A percentile compares a stretch with the other conserved stretches of the same genome.
These are phyloP conservation scores for Monomorium pharaonis DNA, from an alignment of 1,140 invertebrate species.

Conservation along the genomic window DNA sequence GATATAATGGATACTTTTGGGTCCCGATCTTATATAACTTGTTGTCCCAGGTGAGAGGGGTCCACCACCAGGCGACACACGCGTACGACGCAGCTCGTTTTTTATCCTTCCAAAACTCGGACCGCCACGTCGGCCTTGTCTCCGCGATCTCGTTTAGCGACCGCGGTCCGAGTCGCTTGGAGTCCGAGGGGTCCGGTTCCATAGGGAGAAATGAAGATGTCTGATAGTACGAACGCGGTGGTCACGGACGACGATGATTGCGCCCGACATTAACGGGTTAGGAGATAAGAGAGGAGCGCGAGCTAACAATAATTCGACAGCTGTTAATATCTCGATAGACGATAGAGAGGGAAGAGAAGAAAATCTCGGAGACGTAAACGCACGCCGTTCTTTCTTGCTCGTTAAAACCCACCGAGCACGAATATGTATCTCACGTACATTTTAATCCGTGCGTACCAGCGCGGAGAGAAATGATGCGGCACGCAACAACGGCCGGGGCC, in stretches of 20 bases:
- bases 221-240: neutral
- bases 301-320: neutral
- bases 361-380: neutral
- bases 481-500: constrained; percentile 14
- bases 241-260: neutral
- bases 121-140: constrained; percentile 22
- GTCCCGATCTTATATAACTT: constrained; percentile 69
- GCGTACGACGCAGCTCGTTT: constrained; percentile 58
- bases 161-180: neutral
- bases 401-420: neutral
- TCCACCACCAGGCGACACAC: constrained; percentile 50
- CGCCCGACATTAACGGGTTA: neutral
- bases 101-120: constrained; percentile 61
- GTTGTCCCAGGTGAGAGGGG: constrained; percentile 69
- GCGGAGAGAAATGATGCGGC: constrained; percentile 1
- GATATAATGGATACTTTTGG: constrained; percentile 72
- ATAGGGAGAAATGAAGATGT: neutral
- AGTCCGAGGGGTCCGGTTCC: neutral
- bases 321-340: neutral
- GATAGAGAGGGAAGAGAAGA: neutral
- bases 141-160: constrained; percentile 49
- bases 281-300: neutral
- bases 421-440: neutral
- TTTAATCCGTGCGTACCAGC: neutral
- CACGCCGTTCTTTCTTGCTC: neutral